A percentile compares a stretch with the other conserved stretches of the same genome.
phyloP scores from a whole-genome alignment of 2,888 invertebrate genomes.

The Octonoba sinensis region DNA sequence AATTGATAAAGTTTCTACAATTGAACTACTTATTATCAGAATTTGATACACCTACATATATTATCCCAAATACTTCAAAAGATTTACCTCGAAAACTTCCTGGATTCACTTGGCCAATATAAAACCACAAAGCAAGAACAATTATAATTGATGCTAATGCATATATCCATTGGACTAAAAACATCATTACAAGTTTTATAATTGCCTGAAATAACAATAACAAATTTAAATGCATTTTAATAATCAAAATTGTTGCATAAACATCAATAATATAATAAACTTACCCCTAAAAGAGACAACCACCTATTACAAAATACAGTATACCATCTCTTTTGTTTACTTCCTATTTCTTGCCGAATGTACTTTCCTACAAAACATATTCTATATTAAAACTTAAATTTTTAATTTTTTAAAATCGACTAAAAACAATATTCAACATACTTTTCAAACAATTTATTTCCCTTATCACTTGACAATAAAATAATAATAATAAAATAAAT shows the following conservation, averaged over 20 bases:
- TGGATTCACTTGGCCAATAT: constrained; percentile 94
- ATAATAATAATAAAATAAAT: too few relatives aligned
- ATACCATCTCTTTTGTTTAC: constrained; percentile 95
- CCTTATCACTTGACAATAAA: too few relatives aligned
- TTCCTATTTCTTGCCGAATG: constrained; percentile 75
- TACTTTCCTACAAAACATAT: constrained; percentile 28
- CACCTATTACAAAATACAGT: constrained; percentile 93
- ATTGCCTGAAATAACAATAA: constrained; percentile 78
- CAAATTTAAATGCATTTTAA: neutral
- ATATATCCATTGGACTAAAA: constrained; percentile 93
- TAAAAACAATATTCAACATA: too few relatives aligned
- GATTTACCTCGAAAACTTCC: constrained; percentile 90
- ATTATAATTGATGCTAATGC: constrained; percentile 86
- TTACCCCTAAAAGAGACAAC: constrained; percentile 91
- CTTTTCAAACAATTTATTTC: too few relatives aligned
- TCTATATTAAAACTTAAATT: neutral
- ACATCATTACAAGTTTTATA: constrained; percentile 88
- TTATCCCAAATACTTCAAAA: neutral
- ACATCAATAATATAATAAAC: constrained; percentile 69
- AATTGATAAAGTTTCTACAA: too few relatives aligned
- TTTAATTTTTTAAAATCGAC: neutral
- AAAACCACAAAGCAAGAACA: constrained; percentile 89
- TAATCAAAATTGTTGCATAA: neutral
- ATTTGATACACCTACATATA: neutral
- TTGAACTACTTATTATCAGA: neutral